Evolutionary conservation across 2,797 vertebrate genomes (phyloP).

Genomic region (Spheniscus humboldti): DNA sequence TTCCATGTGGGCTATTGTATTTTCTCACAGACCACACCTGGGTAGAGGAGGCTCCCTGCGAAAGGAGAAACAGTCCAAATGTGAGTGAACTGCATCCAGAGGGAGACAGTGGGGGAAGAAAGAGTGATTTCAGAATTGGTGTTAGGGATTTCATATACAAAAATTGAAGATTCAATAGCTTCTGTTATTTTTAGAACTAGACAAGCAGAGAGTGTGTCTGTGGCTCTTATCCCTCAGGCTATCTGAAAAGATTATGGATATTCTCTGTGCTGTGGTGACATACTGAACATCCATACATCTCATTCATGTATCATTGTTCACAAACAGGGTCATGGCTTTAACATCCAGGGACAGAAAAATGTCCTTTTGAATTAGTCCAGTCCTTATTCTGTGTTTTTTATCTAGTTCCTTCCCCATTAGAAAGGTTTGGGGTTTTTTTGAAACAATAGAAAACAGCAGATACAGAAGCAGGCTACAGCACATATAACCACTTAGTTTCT

Average conservation of each 20-base stretch:
- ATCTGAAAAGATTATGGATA: not conserved
- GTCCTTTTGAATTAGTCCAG: not conserved
- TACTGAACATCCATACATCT: not conserved
- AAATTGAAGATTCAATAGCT: not conserved
- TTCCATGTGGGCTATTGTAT: not conserved
- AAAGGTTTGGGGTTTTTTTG: not conserved
- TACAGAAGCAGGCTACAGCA: not conserved
- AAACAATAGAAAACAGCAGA: not conserved
- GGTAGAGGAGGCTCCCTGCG: rapidly evolving
- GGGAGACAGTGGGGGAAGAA: not conserved
- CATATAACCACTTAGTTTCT: not conserved
- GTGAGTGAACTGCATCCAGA: not conserved
- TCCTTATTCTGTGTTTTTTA: not conserved
- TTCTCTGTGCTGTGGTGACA: not conserved
- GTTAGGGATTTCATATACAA: not conserved
- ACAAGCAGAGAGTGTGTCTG: not conserved
- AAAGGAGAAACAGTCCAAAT: not conserved
- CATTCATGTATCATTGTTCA: not conserved
- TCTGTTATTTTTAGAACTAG: not conserved
- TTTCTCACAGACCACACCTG: not conserved
- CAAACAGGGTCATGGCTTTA: not conserved
- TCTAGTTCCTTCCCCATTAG: not conserved
- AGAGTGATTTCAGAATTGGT: not conserved
- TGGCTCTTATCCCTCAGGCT: not conserved
- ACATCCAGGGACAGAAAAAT: not conserved